Evolutionary conservation across 2,888 invertebrate species (phyloP).

Genomic region (Eustalomyia histrio): DNA sequence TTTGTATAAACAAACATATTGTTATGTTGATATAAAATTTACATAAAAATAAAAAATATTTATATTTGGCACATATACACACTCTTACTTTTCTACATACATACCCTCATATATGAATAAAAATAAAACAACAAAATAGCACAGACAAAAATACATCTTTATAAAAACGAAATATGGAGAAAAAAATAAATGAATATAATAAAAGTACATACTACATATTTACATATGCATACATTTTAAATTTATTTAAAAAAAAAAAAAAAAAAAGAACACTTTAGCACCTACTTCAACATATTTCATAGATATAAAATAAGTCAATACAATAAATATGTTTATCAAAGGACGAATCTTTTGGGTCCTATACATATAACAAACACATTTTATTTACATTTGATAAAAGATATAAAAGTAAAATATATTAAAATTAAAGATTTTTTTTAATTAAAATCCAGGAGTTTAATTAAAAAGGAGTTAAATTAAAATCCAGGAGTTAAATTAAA

Average conservation of each 20-base stretch:
- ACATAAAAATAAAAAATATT: slow-evolving; percentile 50
- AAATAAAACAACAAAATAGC: slow-evolving; percentile 6
- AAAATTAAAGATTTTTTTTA: too few species aligned
- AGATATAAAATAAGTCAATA: slow-evolving; percentile 12
- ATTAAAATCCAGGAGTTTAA: too few species aligned
- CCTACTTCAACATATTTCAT: slow-evolving; percentile 30
- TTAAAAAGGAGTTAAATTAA: too few species aligned
- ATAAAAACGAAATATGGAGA: slow-evolving; percentile 11
- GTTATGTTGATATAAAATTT: slow-evolving; percentile 55
- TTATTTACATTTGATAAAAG: too few species aligned
- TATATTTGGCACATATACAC: slow-evolving; percentile 12
- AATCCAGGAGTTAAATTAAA: too few species aligned
- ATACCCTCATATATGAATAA: neutral
- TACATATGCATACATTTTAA: slow-evolving; percentile 29
- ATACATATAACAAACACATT: neutral
- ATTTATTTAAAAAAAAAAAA: slow-evolving; percentile 27
- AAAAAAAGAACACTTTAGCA: slow-evolving; percentile 45
- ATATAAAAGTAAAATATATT: too few species aligned
- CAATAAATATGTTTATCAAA: neutral
- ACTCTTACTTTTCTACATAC: neutral
- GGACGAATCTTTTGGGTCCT: neutral
- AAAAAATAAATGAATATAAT: neutral
- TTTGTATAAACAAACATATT: slow-evolving; percentile 41
- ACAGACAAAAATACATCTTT: slow-evolving; percentile 8
- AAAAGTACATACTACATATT: slow-evolving; percentile 3